Evolutionary conservation across 2,113 vertebrate genomes (phyloP).

Genomic region (Gallinago paraguaiae): DNA sequence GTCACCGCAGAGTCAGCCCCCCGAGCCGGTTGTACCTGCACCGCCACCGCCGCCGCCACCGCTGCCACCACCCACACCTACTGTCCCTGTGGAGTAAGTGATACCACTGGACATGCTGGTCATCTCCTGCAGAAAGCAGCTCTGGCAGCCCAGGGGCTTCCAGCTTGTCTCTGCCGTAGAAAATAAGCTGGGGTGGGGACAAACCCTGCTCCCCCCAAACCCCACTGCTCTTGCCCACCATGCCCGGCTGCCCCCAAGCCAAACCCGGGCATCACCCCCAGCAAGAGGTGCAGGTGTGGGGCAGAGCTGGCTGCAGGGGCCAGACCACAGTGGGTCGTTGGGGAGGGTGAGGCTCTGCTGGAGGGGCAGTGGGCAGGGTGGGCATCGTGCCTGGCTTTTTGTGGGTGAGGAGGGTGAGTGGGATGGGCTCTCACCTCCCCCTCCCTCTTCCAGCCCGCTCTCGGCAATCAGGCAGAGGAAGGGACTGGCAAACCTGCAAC

Average conservation of each 20-base stretch:
- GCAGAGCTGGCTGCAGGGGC: neutral
- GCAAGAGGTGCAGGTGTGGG: neutral
- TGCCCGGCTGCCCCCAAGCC: neutral
- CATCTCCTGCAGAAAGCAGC: neutral
- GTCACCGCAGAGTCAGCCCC: neutral
- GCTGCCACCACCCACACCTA: neutral
- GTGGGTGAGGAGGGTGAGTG: fast-evolving
- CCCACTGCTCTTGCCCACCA: neutral
- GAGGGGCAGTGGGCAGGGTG: neutral
- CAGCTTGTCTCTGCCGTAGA: neutral
- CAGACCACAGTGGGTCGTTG: neutral
- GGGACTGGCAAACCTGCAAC: neutral
- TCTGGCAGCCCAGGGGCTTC: neutral
- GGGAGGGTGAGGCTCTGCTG: neutral
- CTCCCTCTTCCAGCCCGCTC: slow-evolving; percentile 9
- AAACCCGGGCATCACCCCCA: fast-evolving
- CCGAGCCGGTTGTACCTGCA: neutral
- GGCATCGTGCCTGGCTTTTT: no score
- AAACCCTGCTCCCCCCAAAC: neutral
- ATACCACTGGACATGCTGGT: fast-evolving
- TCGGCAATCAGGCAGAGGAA: slow-evolving; percentile 5
- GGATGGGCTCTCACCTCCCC: neutral
- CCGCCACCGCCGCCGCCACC: slow-evolving; percentile 51
- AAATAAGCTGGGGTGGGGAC: neutral
- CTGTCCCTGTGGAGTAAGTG: slow-evolving; percentile 25